These are phyloP conservation scores for Drosophila nigrodunni DNA, from an alignment of 1,140 invertebrate species.

Conservation along the genomic window DNA sequence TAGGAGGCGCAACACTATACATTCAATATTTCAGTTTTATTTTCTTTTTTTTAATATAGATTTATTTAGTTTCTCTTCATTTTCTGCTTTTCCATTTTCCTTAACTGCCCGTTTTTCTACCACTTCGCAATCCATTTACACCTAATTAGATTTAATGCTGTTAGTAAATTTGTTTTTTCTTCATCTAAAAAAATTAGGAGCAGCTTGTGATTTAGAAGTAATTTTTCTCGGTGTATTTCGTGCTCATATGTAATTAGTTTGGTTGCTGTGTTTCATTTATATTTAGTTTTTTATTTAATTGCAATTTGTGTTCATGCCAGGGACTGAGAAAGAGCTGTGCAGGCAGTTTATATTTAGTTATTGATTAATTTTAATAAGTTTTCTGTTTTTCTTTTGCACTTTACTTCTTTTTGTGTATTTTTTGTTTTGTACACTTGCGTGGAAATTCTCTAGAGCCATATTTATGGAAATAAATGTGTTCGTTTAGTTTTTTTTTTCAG, in stretches of 20 bases:
- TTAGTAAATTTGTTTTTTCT: slow-evolving; percentile 45
- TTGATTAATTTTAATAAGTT: slow-evolving; percentile 37
- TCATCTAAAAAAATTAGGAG: slow-evolving; percentile 50
- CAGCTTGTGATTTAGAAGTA: slow-evolving; percentile 47
- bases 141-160: slow-evolving; percentile 49
- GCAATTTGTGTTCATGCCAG: slow-evolving; percentile 48
- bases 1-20: slow-evolving; percentile 80
- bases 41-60: slow-evolving; percentile 31
- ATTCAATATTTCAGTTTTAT: slow-evolving; percentile 67
- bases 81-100: slow-evolving; percentile 33
- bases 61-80: slow-evolving; percentile 41
- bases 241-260: slow-evolving; percentile 41
- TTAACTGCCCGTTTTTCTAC: slow-evolving; percentile 14
- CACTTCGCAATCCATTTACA: slow-evolving; percentile 44
- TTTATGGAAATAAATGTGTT: slow-evolving; percentile 36
- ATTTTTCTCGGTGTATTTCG: slow-evolving; percentile 38
- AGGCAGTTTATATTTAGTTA: slow-evolving; percentile 46
- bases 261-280: slow-evolving; percentile 35
- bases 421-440: slow-evolving; percentile 63
- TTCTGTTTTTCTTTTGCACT: slow-evolving; percentile 54
- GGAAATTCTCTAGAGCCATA: slow-evolving; percentile 63
- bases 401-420: slow-evolving; percentile 42
- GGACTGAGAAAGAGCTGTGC: slow-evolving; percentile 52
- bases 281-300: slow-evolving; percentile 40
- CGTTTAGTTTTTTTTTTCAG: slow-evolving; percentile 46